A percentile compares a stretch with the other conserved stretches of the same genome.
Conservation (phyloP, 1,140 invertebrate genomes). For the Apis dorsata region DNA sequence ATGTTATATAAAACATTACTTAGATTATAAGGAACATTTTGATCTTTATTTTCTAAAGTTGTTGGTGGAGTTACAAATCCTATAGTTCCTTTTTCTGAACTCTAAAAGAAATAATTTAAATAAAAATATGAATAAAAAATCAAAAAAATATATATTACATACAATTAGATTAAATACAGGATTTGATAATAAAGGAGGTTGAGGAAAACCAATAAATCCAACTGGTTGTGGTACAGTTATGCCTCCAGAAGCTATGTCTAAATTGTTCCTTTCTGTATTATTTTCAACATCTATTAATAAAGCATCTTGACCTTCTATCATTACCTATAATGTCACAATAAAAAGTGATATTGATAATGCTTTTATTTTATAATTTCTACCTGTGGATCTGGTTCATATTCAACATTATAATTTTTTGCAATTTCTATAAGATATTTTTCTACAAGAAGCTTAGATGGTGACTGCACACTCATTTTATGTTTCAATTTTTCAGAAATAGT, state of each 20-base stretch:
- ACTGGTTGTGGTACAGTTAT: conserved; percentile 82
- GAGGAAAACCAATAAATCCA: conserved; percentile 90
- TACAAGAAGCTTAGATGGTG: conserved; percentile 96
- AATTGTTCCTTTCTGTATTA: conserved; percentile 80
- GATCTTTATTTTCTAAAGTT: conserved; percentile 71
- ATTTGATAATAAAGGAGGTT: conserved; percentile 83
- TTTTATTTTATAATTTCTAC: background rate
- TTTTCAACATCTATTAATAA: conserved; percentile 90
- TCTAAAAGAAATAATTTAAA: conserved; percentile 54
- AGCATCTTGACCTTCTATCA: conserved; percentile 91
- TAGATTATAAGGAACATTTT: conserved; percentile 76
- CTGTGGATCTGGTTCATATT: conserved; percentile 95
- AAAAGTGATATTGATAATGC: background rate
- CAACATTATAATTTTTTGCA: conserved; percentile 95
- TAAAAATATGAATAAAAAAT: conserved; percentile 18
- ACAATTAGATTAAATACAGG: conserved; percentile 57
- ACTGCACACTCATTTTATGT: conserved; percentile 97
- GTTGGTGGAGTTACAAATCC: conserved; percentile 79
- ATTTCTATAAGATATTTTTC: conserved; percentile 98
- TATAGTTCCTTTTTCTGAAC: conserved; percentile 74
- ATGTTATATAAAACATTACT: conserved; percentile 87
- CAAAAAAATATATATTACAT: background rate
- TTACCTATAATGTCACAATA: conserved; percentile 78
- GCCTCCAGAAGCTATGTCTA: conserved; percentile 79
- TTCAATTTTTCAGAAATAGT: conserved; percentile 97